These are phyloP conservation scores for Noctua comes DNA, from an alignment of 2,888 invertebrate genomes.

Conservation along the genomic window DNA sequence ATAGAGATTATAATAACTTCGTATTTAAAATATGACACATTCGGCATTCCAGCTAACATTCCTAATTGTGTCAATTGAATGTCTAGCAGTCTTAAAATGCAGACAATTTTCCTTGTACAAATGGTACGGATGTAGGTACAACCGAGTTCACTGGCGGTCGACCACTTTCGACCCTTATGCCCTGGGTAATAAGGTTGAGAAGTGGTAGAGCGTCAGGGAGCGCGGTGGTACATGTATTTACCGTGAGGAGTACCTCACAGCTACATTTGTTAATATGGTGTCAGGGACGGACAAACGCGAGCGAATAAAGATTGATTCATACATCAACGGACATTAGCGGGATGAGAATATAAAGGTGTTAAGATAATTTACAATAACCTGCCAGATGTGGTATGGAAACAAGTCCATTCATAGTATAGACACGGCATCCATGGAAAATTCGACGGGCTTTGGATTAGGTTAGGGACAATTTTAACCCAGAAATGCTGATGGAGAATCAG, in stretches of 20 bases:
- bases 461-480: not conserved
- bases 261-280: slow-evolving; percentile 61
- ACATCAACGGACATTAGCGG: slow-evolving; percentile 52
- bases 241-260: slow-evolving; percentile 33
- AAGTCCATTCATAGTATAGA: slow-evolving; percentile 5
- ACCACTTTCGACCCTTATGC: not conserved
- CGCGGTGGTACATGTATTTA: slow-evolving; percentile 32
- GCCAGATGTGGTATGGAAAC: slow-evolving; percentile 19
- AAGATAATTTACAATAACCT: slow-evolving; percentile 52
- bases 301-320: slow-evolving; percentile 62
- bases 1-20: not conserved
- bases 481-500: not conserved
- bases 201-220: not conserved
- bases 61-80: slow-evolving; percentile 37
- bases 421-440: not conserved
- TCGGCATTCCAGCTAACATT: slow-evolving; percentile 13
- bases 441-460: not conserved
- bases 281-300: slow-evolving; percentile 64
- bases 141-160: not conserved
- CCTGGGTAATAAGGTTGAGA: not conserved
- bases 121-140: slow-evolving; percentile 18
- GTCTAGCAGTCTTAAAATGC: slow-evolving; percentile 2
- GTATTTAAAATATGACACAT: slow-evolving; percentile 38
- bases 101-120: slow-evolving; percentile 39
- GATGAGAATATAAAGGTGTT: slow-evolving; percentile 39